A percentile compares a stretch with the other conserved stretches of the same genome.
phyloP scores from a whole-genome alignment of 2,888 invertebrate species.

The Agriopis aurantiaria region DNA sequence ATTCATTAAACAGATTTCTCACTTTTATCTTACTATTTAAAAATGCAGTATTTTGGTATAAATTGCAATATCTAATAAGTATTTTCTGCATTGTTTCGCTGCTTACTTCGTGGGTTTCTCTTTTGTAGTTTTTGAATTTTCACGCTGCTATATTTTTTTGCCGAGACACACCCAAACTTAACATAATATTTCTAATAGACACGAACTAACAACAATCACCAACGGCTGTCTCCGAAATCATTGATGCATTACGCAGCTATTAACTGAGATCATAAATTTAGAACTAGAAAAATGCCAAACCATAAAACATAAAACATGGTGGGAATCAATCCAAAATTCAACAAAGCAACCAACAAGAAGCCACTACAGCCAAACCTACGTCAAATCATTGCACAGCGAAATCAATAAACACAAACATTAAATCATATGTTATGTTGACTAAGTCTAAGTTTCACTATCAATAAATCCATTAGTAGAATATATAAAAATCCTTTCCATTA shows the following conservation, averaged over 20 bases:
- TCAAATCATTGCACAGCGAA: conserved; percentile 83
- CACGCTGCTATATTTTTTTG: conserved; percentile 66
- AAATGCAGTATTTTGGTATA: conserved; percentile 87
- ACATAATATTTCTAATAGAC: conserved; percentile 63
- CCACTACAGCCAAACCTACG: conserved; percentile 71
- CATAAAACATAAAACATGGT: conserved; percentile 68
- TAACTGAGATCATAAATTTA: conserved; percentile 82
- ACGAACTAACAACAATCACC: conserved; percentile 77
- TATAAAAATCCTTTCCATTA: conserved; percentile 85
- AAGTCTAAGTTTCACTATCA: conserved; percentile 82
- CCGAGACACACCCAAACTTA: conserved; percentile 83
- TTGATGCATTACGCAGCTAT: conserved; percentile 78
- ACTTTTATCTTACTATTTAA: conserved; percentile 80
- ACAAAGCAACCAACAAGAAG: conserved; percentile 77
- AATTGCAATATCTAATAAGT: conserved; percentile 74
- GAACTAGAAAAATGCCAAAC: conserved; percentile 63
- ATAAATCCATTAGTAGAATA: conserved; percentile 86
- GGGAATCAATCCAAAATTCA: conserved; percentile 63
- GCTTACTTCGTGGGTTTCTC: conserved; percentile 46
- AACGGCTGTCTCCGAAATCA: conserved; percentile 71
- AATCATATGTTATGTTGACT: conserved; percentile 63
- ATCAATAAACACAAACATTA: conserved; percentile 82
- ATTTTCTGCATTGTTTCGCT: conserved; percentile 71
- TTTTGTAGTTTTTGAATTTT: conserved; percentile 49
- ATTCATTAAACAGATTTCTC: conserved; percentile 71